Percentiles rank a stretch among this genome's conserved stretches.
Conservation (phyloP, 2,888 invertebrate genomes). For the Epirrita christyi region DNA sequence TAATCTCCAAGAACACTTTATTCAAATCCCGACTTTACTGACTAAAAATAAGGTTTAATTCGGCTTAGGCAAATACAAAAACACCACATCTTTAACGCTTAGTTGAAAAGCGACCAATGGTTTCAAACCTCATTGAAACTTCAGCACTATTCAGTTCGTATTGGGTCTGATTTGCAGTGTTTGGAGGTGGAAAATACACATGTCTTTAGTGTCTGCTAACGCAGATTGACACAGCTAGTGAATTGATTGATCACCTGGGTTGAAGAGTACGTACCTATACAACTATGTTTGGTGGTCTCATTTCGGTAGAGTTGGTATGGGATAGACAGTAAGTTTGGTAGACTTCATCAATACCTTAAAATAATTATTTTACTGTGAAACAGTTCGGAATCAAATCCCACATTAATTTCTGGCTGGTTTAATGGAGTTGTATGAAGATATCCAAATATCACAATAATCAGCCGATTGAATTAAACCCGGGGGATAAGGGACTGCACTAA, state of each 20-base stretch:
- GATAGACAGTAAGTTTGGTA: too few species aligned
- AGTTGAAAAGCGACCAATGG: slow-evolving; percentile 12
- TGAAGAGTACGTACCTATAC: neutral
- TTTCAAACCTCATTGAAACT: slow-evolving; percentile 10
- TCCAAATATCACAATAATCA: too few species aligned
- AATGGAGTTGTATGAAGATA: too few species aligned
- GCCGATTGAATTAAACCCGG: too few species aligned
- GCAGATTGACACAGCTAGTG: slow-evolving; percentile 14
- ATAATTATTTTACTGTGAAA: too few species aligned
- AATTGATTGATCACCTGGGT: slow-evolving; percentile 16
- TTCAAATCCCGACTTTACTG: slow-evolving; percentile 8
- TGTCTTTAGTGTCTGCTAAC: slow-evolving; percentile 1
- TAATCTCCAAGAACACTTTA: slow-evolving; percentile 8
- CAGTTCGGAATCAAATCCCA: too few species aligned
- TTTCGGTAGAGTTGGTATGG: neutral
- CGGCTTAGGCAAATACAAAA: slow-evolving; percentile 4
- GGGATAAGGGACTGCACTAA: too few species aligned
- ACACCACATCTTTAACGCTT: slow-evolving; percentile 3
- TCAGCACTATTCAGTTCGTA: slow-evolving; percentile 7
- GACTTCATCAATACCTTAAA: too few species aligned
- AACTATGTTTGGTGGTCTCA: neutral
- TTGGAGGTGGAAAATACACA: slow-evolving; percentile 1
- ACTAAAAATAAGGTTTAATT: slow-evolving; percentile 10
- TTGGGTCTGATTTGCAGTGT: slow-evolving; percentile 6
- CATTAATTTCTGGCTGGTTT: too few species aligned